Conservation (phyloP, 1,140 invertebrate species). For the Megalopta genalis region DNA sequence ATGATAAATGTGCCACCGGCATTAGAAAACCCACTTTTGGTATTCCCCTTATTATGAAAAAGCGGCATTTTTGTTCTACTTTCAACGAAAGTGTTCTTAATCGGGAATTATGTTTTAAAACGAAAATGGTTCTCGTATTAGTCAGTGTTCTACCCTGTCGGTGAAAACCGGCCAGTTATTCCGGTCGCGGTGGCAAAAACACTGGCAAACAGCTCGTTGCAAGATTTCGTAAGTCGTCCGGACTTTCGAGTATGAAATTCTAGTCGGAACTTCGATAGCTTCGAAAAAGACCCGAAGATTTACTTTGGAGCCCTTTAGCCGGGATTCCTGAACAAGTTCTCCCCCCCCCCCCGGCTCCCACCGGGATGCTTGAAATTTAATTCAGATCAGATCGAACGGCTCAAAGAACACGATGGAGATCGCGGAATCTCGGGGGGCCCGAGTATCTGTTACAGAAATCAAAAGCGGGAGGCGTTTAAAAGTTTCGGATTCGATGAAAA, state of each 20-base stretch:
- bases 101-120: too few relatives aligned
- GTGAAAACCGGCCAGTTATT: too few relatives aligned
- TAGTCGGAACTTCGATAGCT: slow-evolving; percentile 25
- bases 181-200: not conserved
- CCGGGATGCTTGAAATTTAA: slow-evolving; percentile 27
- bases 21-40: too few relatives aligned
- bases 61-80: too few relatives aligned
- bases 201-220: too few relatives aligned
- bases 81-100: too few relatives aligned
- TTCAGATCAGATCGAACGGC: not conserved
- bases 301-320: not conserved
- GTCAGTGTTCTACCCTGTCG: too few relatives aligned
- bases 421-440: not conserved
- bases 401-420: not conserved
- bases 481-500: not conserved
- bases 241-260: not conserved
- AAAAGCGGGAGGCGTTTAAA: not conserved
- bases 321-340: not conserved
- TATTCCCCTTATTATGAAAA: too few relatives aligned
- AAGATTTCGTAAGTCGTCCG: too few relatives aligned
- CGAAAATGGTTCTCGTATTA: too few relatives aligned
- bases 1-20: too few relatives aligned
- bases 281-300: slow-evolving; percentile 5
- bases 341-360: not conserved
- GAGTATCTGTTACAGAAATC: slow-evolving; percentile 11